Conservation (phyloP, 2,113 vertebrate genomes). For the Pyxicephalus adspersus region DNA sequence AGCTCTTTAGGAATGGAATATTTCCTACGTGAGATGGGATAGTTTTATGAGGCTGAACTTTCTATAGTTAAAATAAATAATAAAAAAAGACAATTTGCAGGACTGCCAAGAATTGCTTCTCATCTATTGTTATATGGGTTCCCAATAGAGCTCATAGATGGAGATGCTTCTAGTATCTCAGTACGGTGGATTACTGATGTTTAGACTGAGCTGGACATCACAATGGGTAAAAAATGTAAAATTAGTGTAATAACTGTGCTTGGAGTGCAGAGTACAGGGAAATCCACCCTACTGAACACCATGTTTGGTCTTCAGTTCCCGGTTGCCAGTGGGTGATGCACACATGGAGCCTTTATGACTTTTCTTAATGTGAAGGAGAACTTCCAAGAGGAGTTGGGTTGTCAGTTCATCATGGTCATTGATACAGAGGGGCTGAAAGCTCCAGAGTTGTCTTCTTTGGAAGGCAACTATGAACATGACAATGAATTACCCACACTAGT, state of each 20-base stretch:
- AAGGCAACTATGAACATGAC: constrained; percentile 40
- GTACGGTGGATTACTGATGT: constrained; percentile 73
- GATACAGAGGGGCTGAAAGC: constrained; percentile 67
- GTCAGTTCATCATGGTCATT: constrained; percentile 67
- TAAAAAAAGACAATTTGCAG: not conserved
- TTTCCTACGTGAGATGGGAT: constrained; percentile 27
- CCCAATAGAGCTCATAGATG: constrained; percentile 81
- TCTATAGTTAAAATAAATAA: not conserved
- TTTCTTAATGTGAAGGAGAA: constrained; percentile 64
- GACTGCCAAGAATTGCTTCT: constrained; percentile 69
- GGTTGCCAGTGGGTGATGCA: constrained; percentile 74
- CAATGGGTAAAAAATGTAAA: constrained; percentile 67
- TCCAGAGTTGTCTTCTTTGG: constrained; percentile 56
- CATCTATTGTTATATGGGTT: constrained; percentile 75
- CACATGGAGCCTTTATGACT: constrained; percentile 74
- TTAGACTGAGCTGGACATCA: constrained; percentile 71
- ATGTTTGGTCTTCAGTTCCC: constrained; percentile 72
- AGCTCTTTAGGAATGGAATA: constrained; percentile 5
- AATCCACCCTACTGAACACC: constrained; percentile 75
- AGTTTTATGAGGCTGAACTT: constrained; percentile 30
- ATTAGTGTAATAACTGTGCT: constrained; percentile 76
- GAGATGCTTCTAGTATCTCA: constrained; percentile 75
- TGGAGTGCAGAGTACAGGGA: constrained; percentile 75
- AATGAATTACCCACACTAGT: constrained; percentile 54
- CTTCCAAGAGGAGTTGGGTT: constrained; percentile 57